Evolutionary conservation across 2,797 vertebrate genomes (phyloP).

Genomic region (Xiphorhynchus erythropygius): DNA sequence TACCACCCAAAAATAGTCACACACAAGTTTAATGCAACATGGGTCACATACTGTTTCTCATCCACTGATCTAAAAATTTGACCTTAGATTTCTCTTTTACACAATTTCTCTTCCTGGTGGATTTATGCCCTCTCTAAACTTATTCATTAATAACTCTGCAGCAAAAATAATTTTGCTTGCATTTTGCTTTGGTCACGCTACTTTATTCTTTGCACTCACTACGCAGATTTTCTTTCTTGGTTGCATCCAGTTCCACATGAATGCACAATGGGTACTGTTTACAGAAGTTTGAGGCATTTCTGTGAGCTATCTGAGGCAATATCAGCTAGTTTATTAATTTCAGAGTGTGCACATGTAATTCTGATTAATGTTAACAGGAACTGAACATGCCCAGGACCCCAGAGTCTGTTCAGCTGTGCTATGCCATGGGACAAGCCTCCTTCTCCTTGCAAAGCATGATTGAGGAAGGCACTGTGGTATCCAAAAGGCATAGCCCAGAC

Average conservation of each 20-base stretch:
- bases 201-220: neutral
- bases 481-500: neutral
- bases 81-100: neutral
- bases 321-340: neutral
- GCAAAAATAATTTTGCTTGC: neutral
- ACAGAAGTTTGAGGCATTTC: neutral
- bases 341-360: neutral
- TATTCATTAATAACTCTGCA: neutral
- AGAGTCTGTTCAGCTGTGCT: neutral
- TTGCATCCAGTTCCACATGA: neutral
- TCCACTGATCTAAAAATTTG: neutral
- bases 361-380: neutral
- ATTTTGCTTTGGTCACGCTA: neutral
- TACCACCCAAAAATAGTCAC: neutral
- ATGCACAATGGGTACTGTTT: rapidly evolving
- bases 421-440: neutral
- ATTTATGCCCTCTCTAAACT: neutral
- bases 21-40: neutral
- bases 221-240: neutral
- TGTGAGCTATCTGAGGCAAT: neutral
- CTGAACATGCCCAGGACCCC: neutral
- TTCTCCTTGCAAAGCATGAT: neutral
- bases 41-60: neutral
- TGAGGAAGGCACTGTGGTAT: neutral
- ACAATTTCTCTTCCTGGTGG: neutral